These are phyloP conservation scores for Sceloporus tristichus DNA, from an alignment of 2,113 vertebrate genomes.

Conservation along the genomic window DNA sequence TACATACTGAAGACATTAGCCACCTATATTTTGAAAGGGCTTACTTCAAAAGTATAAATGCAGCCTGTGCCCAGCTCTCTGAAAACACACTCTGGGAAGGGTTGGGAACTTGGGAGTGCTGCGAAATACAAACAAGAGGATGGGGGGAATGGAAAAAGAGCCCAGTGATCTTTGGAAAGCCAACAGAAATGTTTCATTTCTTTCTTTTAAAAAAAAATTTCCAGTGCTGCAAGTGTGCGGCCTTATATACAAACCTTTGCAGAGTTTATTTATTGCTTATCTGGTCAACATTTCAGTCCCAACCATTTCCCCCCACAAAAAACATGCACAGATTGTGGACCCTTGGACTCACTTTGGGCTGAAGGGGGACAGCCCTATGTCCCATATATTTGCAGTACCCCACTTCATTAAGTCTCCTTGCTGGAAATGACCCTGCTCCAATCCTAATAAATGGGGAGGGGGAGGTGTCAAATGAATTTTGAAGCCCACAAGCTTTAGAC, in stretches of 20 bases:
- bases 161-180: conserved; percentile 34
- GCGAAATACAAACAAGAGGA: conserved; percentile 47
- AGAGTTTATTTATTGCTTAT: not conserved
- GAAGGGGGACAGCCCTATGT: not conserved
- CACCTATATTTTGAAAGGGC: conserved; percentile 81
- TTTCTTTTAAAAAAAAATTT: not conserved
- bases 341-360: not conserved
- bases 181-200: not conserved
- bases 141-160: conserved; percentile 54
- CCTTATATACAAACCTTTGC: not conserved
- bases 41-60: conserved; percentile 69
- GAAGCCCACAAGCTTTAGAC: not conserved
- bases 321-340: not conserved
- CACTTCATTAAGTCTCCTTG: not conserved
- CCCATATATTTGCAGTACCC: not conserved
- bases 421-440: not conserved
- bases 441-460: not conserved
- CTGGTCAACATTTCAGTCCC: not conserved
- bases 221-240: not conserved
- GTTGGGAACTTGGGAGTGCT: conserved; percentile 64
- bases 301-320: conserved; percentile 7
- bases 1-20: conserved; percentile 88
- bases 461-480: conserved; percentile 3
- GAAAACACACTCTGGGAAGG: conserved; percentile 51
- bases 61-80: conserved; percentile 53